Percentiles rank a stretch among this genome's conserved stretches.
Evolutionary conservation across 1,140 invertebrate genomes (phyloP).

Genomic region (Papilio machaon): DNA sequence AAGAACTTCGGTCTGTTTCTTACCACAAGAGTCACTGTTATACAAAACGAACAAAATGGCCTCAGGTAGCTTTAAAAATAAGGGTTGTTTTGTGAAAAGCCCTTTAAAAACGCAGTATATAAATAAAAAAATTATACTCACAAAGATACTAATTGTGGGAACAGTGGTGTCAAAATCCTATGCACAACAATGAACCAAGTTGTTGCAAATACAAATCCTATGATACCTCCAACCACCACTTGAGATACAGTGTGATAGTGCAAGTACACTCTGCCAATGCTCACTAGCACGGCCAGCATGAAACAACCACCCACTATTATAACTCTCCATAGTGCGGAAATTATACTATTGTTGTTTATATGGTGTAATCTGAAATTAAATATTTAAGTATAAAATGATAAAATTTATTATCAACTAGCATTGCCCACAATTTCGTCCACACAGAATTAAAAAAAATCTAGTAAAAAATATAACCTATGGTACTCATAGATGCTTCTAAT

Average conservation of each 20-base stretch:
- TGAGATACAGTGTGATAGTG: constrained; percentile 93
- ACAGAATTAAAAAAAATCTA: too few species aligned
- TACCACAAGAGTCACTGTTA: too few species aligned
- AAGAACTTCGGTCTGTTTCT: too few species aligned
- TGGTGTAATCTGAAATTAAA: constrained; percentile 87
- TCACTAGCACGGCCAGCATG: constrained; percentile 84
- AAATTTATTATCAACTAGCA: too few species aligned
- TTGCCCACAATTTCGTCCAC: too few species aligned
- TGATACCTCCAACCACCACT: constrained; percentile 89
- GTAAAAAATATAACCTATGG: too few species aligned
- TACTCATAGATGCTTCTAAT: too few species aligned
- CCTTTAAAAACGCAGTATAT: too few species aligned
- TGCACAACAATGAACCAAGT: constrained; percentile 92
- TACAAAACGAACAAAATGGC: too few species aligned
- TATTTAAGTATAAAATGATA: too few species aligned
- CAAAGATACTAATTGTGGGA: constrained; percentile 93
- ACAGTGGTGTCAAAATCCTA: constrained; percentile 91
- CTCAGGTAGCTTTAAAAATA: too few species aligned
- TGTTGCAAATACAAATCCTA: constrained; percentile 87
- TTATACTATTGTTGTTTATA: constrained; percentile 88
- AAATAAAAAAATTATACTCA: constrained; percentile 80
- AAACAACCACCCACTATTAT: constrained; percentile 85
- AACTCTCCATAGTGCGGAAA: constrained; percentile 89
- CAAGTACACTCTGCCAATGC: constrained; percentile 90
- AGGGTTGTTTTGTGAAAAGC: too few species aligned